Conservation (phyloP, 2,113 vertebrate species). For the Capreolus pygargus region DNA sequence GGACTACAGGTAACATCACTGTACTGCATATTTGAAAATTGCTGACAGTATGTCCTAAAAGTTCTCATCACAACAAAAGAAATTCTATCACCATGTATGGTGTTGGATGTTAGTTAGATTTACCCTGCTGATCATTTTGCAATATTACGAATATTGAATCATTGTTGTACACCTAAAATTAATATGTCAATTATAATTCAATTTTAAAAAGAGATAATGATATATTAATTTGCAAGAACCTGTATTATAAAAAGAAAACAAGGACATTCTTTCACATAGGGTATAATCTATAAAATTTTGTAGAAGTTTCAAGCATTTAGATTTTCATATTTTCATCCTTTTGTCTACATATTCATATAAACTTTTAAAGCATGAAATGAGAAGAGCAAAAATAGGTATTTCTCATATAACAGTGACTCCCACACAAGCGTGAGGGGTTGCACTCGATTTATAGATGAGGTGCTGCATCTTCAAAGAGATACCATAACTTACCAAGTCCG, state of each 20-base stretch:
- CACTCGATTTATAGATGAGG: not conserved
- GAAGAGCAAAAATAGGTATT: not conserved
- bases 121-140: not conserved
- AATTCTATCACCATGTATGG: not conserved
- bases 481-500: not conserved
- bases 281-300: not conserved
- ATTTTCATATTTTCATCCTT: not conserved
- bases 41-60: not conserved
- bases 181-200: not conserved
- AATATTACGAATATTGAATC: rapidly evolving
- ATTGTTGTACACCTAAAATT: not conserved
- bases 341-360: not conserved
- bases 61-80: not conserved
- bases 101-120: not conserved
- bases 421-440: not conserved
- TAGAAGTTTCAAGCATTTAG: not conserved
- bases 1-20: not conserved
- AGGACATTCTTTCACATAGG: not conserved
- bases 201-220: not conserved
- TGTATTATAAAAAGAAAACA: not conserved
- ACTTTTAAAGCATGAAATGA: not conserved
- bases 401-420: not conserved
- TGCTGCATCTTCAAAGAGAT: not conserved
- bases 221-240: not conserved
- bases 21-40: not conserved